Conservation (phyloP, 2,113 vertebrate genomes). For the Bubo bubo region DNA sequence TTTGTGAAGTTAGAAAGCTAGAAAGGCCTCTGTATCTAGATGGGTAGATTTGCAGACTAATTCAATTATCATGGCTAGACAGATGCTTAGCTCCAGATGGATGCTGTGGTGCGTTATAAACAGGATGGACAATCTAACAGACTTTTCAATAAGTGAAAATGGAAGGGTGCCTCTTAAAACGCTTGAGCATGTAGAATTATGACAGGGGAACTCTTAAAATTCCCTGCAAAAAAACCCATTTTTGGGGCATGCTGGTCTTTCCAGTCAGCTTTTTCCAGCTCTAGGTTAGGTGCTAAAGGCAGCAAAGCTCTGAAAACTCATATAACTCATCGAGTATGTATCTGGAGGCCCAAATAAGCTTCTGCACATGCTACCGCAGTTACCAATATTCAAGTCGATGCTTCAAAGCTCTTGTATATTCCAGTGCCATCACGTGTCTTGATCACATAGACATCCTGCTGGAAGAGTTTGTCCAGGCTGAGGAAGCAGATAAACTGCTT, state of each 20-base stretch:
- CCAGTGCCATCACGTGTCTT: not conserved
- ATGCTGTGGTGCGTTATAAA: not conserved
- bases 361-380: not conserved
- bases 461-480: not conserved
- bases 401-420: not conserved
- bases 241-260: not conserved
- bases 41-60: not conserved
- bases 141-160: not conserved
- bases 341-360: not conserved
- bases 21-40: not conserved
- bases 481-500: not conserved
- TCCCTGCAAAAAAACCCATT: not conserved
- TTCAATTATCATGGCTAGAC: not conserved
- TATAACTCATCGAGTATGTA: not conserved
- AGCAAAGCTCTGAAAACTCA: not conserved
- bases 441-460: not conserved
- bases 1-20: not conserved
- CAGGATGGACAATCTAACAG: not conserved
- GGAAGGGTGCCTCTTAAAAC: not conserved
- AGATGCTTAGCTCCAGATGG: slow-evolving; percentile 25
- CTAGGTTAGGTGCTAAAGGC: not conserved
- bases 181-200: not conserved
- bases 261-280: not conserved
- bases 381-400: not conserved
- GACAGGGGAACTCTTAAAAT: not conserved